These are phyloP conservation scores for Drosophila pseudotalamancana DNA, from an alignment of 2,888 invertebrate genomes.

Conservation along the genomic window DNA sequence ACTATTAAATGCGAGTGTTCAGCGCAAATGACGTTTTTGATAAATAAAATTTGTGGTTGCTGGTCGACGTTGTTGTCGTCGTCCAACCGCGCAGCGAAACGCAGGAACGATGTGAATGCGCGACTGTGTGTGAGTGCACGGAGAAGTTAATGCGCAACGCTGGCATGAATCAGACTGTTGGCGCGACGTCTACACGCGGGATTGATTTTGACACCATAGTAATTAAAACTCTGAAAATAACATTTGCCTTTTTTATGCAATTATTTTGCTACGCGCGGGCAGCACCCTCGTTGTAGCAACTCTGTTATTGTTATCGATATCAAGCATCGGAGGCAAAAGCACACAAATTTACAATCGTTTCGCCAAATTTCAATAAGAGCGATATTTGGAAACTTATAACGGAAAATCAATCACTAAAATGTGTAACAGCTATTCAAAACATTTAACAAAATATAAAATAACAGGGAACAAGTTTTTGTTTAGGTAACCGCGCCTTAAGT, in stretches of 20 bases:
- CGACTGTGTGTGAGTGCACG: constrained; percentile 7
- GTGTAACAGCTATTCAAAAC: not conserved
- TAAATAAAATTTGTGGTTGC: constrained; percentile 36
- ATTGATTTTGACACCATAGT: constrained; percentile 25
- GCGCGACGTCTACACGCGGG: constrained; percentile 20
- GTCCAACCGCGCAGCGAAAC: constrained; percentile 15
- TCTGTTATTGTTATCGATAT: constrained; percentile 26
- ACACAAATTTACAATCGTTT: not conserved
- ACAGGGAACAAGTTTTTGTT: not conserved
- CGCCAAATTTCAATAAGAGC: not conserved
- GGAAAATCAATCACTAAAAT: not conserved
- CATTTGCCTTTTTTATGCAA: constrained; percentile 48
- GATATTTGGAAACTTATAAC: not conserved
- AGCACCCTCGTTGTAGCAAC: constrained; percentile 19
- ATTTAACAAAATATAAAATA: not conserved
- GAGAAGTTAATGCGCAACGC: constrained; percentile 13
- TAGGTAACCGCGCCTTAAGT: not conserved
- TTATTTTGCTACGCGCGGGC: constrained; percentile 36
- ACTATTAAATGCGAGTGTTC: constrained; percentile 33
- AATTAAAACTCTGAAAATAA: constrained; percentile 23
- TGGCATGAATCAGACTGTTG: constrained; percentile 38
- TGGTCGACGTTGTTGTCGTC: constrained; percentile 4
- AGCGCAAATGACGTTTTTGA: constrained; percentile 49
- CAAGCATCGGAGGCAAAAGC: not conserved
- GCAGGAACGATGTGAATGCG: not conserved